Conservation (phyloP, 2,888 invertebrate species). For the Lucinisca nassula region DNA sequence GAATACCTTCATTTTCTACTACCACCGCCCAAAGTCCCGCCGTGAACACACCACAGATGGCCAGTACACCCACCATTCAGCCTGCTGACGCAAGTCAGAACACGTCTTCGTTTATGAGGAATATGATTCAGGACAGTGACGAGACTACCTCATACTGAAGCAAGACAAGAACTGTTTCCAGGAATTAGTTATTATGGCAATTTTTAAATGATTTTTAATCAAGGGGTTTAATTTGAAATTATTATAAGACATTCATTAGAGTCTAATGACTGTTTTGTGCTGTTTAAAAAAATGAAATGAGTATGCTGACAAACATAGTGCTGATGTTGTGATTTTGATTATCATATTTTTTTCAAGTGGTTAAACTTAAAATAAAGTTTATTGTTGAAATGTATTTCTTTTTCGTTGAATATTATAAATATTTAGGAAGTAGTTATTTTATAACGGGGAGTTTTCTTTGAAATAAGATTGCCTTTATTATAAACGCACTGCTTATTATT, state of each 20-base stretch:
- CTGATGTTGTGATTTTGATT: background rate
- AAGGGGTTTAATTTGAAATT: background rate
- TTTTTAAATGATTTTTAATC: conserved; percentile 16
- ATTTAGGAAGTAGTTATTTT: background rate
- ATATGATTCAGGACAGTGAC: conserved; percentile 10
- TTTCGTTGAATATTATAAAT: background rate
- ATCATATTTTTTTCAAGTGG: background rate
- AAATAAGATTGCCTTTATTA: conserved; percentile 2
- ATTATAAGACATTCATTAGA: background rate
- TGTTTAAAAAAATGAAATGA: background rate
- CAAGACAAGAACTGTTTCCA: conserved; percentile 25
- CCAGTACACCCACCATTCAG: conserved; percentile 14
- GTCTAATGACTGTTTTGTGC: background rate
- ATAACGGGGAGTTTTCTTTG: background rate
- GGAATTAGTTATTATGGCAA: conserved; percentile 7
- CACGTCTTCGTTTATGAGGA: background rate
- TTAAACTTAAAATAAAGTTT: conserved; percentile 3
- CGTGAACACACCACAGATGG: conserved; percentile 20
- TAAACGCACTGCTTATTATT: conserved; percentile 6
- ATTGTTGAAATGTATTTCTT: background rate
- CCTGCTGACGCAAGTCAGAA: conserved; percentile 23
- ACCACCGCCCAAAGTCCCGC: conserved; percentile 12
- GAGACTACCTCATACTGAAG: conserved; percentile 20
- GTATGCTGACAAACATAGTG: background rate
- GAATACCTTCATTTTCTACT: conserved; percentile 15